Evolutionary conservation across 2,113 vertebrate genomes (phyloP).

Genomic region (Rhabdomys dilectus): DNA sequence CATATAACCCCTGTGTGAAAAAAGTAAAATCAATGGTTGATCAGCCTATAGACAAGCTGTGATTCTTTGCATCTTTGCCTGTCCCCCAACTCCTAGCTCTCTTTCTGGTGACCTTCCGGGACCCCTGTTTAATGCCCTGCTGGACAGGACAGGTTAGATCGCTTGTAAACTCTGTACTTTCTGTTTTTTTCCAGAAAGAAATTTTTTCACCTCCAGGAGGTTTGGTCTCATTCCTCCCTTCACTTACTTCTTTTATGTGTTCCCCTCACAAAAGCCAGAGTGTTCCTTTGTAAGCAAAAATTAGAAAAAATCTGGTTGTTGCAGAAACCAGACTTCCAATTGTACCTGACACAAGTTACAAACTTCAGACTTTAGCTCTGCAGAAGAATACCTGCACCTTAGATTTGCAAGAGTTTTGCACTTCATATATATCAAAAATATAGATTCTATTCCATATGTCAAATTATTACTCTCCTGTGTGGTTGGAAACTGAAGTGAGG

Average conservation of each 20-base stretch:
- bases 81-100: too few species aligned
- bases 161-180: background rate
- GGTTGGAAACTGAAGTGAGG: background rate
- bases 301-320: too few species aligned
- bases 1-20: too few species aligned
- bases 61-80: too few species aligned
- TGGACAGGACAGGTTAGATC: background rate
- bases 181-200: background rate
- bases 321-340: background rate
- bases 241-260: background rate
- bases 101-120: too few species aligned
- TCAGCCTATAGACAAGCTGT: too few species aligned
- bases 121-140: too few species aligned
- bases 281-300: background rate
- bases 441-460: too few species aligned
- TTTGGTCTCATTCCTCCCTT: background rate
- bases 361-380: too few species aligned
- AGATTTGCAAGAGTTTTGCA: background rate
- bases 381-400: background rate
- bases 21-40: too few species aligned
- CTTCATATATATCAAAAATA: background rate
- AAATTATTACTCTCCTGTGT: background rate
- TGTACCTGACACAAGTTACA: background rate
- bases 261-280: background rate
- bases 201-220: background rate